Evolutionary conservation across 2,797 vertebrate genomes (phyloP).

Genomic region (Numenius phaeopus): DNA sequence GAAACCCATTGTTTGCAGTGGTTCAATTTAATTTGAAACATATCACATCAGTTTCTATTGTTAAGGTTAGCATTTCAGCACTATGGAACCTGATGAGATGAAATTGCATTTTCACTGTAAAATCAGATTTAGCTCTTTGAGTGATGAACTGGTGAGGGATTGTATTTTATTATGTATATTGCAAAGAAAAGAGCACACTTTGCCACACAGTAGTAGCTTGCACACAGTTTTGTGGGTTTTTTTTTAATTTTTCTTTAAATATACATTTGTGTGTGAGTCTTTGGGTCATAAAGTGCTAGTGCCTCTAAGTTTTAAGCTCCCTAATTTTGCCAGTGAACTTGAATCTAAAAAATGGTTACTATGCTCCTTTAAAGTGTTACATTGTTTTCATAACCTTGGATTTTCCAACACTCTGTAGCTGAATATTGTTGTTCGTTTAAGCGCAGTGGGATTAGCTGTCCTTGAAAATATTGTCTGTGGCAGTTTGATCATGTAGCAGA

Average conservation of each 20-base stretch:
- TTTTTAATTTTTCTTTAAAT: background rate
- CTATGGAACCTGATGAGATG: slow-evolving; percentile 48
- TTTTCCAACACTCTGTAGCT: background rate
- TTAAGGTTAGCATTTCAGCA: slow-evolving; percentile 50
- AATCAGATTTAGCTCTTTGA: slow-evolving; percentile 66
- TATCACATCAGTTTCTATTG: slow-evolving; percentile 52
- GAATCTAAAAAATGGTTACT: background rate
- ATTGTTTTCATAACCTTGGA: background rate
- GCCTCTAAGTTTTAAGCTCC: background rate
- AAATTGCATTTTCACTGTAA: slow-evolving; percentile 62
- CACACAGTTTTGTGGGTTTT: background rate
- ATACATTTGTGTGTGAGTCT: background rate
- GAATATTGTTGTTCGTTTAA: slow-evolving; percentile 1
- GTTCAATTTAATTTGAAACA: slow-evolving; percentile 65
- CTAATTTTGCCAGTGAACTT: background rate
- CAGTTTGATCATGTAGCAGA: background rate
- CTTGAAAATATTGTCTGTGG: slow-evolving; percentile 21
- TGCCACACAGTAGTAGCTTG: background rate
- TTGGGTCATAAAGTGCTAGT: background rate
- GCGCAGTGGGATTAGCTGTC: background rate
- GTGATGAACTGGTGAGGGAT: slow-evolving; percentile 36
- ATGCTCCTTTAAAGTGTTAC: background rate
- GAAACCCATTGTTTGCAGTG: slow-evolving; percentile 58
- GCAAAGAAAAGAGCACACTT: slow-evolving; percentile 31
- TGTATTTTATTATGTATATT: slow-evolving; percentile 46